Conservation (phyloP, 2,797 vertebrate species). For the Poliocrania exsul region DNA sequence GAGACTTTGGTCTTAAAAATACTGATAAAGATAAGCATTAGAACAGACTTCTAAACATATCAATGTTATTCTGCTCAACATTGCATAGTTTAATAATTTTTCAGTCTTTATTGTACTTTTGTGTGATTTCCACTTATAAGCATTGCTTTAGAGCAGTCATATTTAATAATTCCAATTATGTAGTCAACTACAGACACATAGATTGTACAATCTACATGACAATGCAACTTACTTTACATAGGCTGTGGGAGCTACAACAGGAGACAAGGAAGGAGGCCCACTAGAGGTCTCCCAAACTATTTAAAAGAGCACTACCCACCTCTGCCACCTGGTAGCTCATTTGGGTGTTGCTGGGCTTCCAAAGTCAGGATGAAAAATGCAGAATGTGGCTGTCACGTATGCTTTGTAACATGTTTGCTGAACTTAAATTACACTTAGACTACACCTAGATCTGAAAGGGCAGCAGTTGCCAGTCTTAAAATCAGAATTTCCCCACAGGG, state of each 20-base stretch:
- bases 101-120: background rate
- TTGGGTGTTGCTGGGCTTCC: background rate
- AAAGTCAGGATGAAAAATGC: background rate
- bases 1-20: background rate
- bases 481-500: background rate
- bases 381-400: background rate
- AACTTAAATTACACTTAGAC: background rate
- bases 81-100: background rate
- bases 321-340: background rate
- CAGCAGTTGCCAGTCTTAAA: background rate
- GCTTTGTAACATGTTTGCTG: background rate
- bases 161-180: background rate
- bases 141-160: background rate
- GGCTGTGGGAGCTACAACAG: background rate
- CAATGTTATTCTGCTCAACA: background rate
- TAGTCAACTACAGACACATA: background rate
- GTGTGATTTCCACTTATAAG: background rate
- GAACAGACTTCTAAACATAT: background rate
- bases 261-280: background rate
- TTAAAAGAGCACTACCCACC: background rate
- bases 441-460: background rate
- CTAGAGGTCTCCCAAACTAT: conserved; percentile 52
- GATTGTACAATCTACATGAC: background rate
- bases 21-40: background rate
- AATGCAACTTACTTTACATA: background rate